Conservation (phyloP, 2,888 invertebrate species). For the Eumerus sabulonum region DNA sequence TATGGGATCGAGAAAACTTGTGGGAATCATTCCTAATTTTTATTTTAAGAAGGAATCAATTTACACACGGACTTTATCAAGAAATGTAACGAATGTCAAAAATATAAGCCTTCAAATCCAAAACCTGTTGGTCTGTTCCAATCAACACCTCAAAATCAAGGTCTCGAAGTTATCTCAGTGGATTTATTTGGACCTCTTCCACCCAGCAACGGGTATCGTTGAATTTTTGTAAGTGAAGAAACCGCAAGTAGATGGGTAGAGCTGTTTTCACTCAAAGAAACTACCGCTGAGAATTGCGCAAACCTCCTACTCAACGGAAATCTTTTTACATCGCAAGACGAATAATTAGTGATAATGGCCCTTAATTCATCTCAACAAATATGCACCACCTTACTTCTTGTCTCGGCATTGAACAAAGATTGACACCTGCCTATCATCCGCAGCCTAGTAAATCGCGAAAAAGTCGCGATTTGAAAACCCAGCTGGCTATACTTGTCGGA, state of each 20-base stretch:
- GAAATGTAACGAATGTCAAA: no score
- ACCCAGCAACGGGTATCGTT: constrained; percentile 28
- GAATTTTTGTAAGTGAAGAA: constrained; percentile 71
- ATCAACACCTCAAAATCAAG: no score
- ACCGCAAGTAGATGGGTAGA: constrained; percentile 67
- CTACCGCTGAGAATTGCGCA: constrained; percentile 71
- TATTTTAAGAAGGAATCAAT: no score
- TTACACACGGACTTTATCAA: no score
- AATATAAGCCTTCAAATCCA: no score
- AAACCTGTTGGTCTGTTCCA: no score
- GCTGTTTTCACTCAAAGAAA: constrained; percentile 70
- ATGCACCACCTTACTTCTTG: constrained; percentile 71
- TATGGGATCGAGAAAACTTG: no score
- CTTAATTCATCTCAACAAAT: constrained; percentile 71
- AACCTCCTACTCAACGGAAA: constrained; percentile 70
- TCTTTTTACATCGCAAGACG: constrained; percentile 72
- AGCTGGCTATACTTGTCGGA: no score
- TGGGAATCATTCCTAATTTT: no score
- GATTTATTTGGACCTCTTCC: constrained; percentile 32
- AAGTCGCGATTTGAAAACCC: no score
- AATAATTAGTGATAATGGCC: constrained; percentile 73
- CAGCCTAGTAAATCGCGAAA: constrained; percentile 10
- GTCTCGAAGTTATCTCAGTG: constrained; percentile 12
- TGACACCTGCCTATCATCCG: no score
- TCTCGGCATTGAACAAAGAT: constrained; percentile 19